phyloP scores from a whole-genome alignment of 1,140 invertebrate species.

The Vollenhovia emeryi region DNA sequence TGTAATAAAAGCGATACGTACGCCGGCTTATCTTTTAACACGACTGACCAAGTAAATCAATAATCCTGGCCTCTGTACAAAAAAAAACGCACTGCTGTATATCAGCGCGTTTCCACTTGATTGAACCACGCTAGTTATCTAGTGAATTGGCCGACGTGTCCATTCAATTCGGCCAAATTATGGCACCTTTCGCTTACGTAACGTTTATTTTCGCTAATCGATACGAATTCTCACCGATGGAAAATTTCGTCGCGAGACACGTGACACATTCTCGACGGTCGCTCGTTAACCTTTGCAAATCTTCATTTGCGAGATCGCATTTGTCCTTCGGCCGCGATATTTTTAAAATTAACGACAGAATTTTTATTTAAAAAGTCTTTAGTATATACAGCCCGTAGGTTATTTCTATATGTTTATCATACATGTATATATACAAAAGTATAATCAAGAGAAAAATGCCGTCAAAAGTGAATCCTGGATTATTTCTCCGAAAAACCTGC shows the following conservation, averaged over 20 bases:
- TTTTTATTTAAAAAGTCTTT: no score
- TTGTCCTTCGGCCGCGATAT: not conserved
- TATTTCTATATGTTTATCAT: no score
- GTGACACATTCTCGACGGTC: not conserved
- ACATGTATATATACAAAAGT: no score
- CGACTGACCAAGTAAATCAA: constrained; percentile 68
- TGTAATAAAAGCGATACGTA: constrained; percentile 37
- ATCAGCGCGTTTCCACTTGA: constrained; percentile 58
- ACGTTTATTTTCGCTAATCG: constrained; percentile 28
- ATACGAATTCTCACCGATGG: not conserved
- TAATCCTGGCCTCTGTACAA: constrained; percentile 48
- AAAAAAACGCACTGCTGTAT: constrained; percentile 44
- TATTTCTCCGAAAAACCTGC: not conserved
- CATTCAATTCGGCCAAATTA: constrained; percentile 64
- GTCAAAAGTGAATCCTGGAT: not conserved
- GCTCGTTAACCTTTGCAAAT: not conserved
- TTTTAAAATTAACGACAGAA: not conserved
- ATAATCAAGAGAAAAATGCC: not conserved
- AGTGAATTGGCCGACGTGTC: constrained; percentile 44
- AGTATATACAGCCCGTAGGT: no score
- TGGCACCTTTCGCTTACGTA: constrained; percentile 50
- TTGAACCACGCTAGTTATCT: constrained; percentile 54
- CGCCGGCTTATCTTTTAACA: constrained; percentile 67
- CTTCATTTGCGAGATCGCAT: not conserved
- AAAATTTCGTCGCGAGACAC: not conserved